A percentile compares a stretch with the other conserved stretches of the same genome.
These are phyloP conservation scores for Caenorhabditis virilis DNA, from an alignment of 2,888 invertebrate genomes.

Conservation along the genomic window DNA sequence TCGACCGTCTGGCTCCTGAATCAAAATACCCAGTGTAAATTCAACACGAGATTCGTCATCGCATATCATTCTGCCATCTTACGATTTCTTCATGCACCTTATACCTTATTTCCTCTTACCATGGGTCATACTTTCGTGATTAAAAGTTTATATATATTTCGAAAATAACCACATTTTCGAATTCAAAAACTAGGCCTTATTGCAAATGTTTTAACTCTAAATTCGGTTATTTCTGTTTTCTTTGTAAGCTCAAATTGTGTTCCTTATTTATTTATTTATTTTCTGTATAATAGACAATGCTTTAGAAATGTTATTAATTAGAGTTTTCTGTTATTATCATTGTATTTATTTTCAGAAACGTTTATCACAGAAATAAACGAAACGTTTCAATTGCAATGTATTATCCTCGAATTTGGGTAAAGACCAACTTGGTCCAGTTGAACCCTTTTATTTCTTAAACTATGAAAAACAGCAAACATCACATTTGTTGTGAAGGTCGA, in stretches of 20 bases:
- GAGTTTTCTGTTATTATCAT: neutral
- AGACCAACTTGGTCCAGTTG: too few species aligned
- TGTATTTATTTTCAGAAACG: too few species aligned
- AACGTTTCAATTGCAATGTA: too few species aligned
- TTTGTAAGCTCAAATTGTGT: neutral
- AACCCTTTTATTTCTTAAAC: too few species aligned
- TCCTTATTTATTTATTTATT: neutral
- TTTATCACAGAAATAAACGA: too few species aligned
- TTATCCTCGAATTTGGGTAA: too few species aligned
- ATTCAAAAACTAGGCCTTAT: neutral
- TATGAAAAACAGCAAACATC: too few species aligned
- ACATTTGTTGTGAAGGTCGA: too few species aligned
- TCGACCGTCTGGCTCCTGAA: constrained; percentile 66
- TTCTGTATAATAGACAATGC: constrained; percentile 3
- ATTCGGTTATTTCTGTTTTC: neutral
- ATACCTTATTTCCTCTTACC: constrained; percentile 5
- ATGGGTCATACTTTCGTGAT: constrained; percentile 5
- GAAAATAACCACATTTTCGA: too few species aligned
- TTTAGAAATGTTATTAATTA: neutral
- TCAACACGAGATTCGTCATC: neutral
- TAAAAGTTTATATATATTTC: neutral
- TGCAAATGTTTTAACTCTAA: neutral
- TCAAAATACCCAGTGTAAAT: constrained; percentile 66
- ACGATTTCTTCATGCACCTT: constrained; percentile 5
- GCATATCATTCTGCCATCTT: neutral